A percentile compares a stretch with the other conserved stretches of the same genome.
phyloP scores from a whole-genome alignment of 2,113 vertebrate genomes.

The Heliornis fulica region DNA sequence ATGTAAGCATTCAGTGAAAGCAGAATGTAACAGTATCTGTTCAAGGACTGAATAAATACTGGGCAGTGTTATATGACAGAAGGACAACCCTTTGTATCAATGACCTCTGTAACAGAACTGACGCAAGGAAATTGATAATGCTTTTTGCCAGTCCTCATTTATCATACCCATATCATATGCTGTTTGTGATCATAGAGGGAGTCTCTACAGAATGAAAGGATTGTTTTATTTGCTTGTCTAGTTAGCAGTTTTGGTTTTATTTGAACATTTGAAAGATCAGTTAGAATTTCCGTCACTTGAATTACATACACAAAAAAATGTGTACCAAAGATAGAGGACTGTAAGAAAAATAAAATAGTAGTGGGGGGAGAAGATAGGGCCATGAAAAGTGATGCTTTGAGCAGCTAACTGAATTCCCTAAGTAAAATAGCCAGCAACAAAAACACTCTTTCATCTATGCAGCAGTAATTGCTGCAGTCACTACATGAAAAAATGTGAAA shows the following conservation, averaged over 20 bases:
- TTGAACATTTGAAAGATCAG: background rate
- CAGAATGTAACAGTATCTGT: background rate
- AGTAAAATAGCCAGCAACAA: background rate
- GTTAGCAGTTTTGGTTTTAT: background rate
- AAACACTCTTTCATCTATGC: background rate
- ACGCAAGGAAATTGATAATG: background rate
- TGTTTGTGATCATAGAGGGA: background rate
- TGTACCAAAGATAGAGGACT: background rate
- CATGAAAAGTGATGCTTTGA: background rate
- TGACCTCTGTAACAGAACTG: background rate
- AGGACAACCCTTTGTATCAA: background rate
- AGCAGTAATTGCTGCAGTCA: background rate
- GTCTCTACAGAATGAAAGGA: background rate
- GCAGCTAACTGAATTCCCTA: background rate
- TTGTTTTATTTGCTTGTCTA: background rate
- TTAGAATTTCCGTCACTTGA: background rate
- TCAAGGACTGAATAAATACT: background rate
- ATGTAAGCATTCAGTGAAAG: background rate
- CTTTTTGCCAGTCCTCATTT: background rate
- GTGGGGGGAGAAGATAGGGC: background rate
- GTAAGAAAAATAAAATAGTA: background rate
- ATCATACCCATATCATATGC: background rate
- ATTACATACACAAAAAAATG: background rate
- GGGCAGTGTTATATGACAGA: background rate
- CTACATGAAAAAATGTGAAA: background rate